These are phyloP conservation scores for Tholera decimalis DNA, from an alignment of 2,888 invertebrate species.

Conservation along the genomic window DNA sequence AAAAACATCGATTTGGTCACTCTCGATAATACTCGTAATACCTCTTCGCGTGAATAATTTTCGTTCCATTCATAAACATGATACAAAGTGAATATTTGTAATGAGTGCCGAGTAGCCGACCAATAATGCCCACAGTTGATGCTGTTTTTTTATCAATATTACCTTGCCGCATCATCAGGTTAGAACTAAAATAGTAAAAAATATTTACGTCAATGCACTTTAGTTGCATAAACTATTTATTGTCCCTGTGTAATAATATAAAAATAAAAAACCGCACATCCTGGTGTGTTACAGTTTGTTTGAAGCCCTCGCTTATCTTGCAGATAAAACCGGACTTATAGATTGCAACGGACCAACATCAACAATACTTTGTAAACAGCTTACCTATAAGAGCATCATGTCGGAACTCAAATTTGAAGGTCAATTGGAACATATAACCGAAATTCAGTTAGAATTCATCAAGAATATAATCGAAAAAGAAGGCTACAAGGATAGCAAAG, in stretches of 20 bases:
- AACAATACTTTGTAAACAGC: too few relatives aligned
- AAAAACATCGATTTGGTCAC: neutral
- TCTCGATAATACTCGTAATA: too few relatives aligned
- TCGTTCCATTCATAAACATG: too few relatives aligned
- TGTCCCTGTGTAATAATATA: neutral
- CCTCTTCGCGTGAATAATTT: too few relatives aligned
- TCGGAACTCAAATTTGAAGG: conserved; percentile 67
- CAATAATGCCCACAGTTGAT: too few relatives aligned
- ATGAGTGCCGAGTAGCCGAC: too few relatives aligned
- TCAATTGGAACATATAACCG: conserved; percentile 61
- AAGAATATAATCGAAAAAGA: conserved; percentile 66
- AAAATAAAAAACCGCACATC: conserved; percentile 7
- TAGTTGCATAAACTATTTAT: neutral
- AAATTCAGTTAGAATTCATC: conserved; percentile 70
- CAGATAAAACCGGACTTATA: conserved; percentile 31
- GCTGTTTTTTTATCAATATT: too few relatives aligned
- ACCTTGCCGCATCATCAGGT: too few relatives aligned
- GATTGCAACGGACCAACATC: neutral
- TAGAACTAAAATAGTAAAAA: too few relatives aligned
- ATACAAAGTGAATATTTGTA: too few relatives aligned
- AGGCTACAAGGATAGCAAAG: conserved; percentile 67
- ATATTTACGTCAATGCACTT: neutral
- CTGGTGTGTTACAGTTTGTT: conserved; percentile 5
- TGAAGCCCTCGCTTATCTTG: conserved; percentile 18
- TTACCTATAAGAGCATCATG: conserved; percentile 52